These are phyloP conservation scores for Amphiprion clarkii DNA, from an alignment of 2,797 vertebrate genomes.

Conservation along the genomic window DNA sequence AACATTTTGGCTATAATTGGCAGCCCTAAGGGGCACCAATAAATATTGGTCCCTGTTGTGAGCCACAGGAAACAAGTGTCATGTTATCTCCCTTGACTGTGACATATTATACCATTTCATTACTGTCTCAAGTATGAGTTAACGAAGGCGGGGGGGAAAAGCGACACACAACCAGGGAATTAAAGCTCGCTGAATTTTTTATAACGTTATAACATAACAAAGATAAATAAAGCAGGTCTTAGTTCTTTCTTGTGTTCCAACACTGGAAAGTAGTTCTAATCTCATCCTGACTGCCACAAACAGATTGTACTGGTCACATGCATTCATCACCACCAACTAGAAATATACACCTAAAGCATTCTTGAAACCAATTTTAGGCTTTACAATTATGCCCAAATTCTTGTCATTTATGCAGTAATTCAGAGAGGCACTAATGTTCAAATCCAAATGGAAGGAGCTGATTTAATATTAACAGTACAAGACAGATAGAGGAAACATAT, in stretches of 20 bases:
- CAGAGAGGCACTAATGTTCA: too few relatives aligned
- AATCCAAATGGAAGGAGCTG: too few relatives aligned
- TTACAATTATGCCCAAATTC: constrained; percentile 13
- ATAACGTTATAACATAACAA: not conserved
- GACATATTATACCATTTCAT: not conserved
- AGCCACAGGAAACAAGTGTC: constrained; percentile 18
- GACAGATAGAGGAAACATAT: too few relatives aligned
- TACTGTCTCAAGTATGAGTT: not conserved
- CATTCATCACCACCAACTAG: too few relatives aligned
- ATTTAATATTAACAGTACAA: too few relatives aligned
- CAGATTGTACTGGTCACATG: too few relatives aligned
- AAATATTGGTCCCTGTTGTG: not conserved
- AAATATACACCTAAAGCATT: too few relatives aligned
- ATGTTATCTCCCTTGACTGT: constrained; percentile 10
- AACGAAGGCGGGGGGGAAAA: not conserved
- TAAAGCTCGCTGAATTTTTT: not conserved
- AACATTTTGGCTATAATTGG: too few relatives aligned
- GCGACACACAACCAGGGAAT: not conserved
- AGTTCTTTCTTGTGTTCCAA: too few relatives aligned
- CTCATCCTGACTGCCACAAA: too few relatives aligned
- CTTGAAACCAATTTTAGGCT: too few relatives aligned
- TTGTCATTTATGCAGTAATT: not conserved
- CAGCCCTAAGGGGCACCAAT: not conserved
- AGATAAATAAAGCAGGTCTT: not conserved
- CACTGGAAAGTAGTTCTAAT: too few relatives aligned